These are phyloP conservation scores for Meloe dianella DNA, from an alignment of 2,888 invertebrate species.

Conservation along the genomic window DNA sequence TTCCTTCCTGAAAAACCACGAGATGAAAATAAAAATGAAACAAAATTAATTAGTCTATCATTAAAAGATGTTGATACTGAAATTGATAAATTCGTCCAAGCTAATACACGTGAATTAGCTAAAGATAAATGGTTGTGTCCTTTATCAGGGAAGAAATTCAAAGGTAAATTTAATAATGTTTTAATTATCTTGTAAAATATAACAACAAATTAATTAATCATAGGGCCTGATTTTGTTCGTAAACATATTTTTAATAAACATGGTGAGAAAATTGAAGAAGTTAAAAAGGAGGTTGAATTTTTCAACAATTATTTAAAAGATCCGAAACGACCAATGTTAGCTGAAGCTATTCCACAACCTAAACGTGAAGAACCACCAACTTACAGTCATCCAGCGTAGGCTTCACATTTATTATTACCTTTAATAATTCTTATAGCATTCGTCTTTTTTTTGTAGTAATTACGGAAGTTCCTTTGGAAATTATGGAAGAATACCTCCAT, in stretches of 20 bases:
- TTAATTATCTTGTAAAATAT: not conserved
- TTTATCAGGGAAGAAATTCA: slow-evolving; percentile 98
- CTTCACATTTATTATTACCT: slow-evolving; percentile 14
- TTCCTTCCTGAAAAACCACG: slow-evolving; percentile 82
- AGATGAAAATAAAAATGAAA: slow-evolving; percentile 69
- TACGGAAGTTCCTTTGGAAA: slow-evolving; percentile 55
- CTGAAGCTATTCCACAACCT: slow-evolving; percentile 74
- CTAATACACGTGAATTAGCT: slow-evolving; percentile 95
- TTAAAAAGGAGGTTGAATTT: slow-evolving; percentile 94
- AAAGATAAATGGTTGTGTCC: slow-evolving; percentile 99
- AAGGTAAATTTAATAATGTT: slow-evolving; percentile 59
- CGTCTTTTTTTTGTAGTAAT: slow-evolving; percentile 45
- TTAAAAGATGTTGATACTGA: slow-evolving; percentile 68
- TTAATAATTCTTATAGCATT: not conserved
- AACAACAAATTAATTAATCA: slow-evolving; percentile 6
- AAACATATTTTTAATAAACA: slow-evolving; percentile 99
- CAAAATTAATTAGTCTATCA: slow-evolving; percentile 54
- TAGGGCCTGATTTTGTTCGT: slow-evolving; percentile 94
- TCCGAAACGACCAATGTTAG: slow-evolving; percentile 91
- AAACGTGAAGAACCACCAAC: slow-evolving; percentile 60
- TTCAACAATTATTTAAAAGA: slow-evolving; percentile 97
- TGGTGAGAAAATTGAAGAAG: slow-evolving; percentile 95
- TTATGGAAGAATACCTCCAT: slow-evolving; percentile 61
- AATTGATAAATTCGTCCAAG: slow-evolving; percentile 93
- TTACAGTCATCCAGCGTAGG: slow-evolving; percentile 59